Evolutionary conservation across 2,888 invertebrate genomes (phyloP), one percentile per base, ranked within the genome.

Genomic region (Formica aserva): DNA sequence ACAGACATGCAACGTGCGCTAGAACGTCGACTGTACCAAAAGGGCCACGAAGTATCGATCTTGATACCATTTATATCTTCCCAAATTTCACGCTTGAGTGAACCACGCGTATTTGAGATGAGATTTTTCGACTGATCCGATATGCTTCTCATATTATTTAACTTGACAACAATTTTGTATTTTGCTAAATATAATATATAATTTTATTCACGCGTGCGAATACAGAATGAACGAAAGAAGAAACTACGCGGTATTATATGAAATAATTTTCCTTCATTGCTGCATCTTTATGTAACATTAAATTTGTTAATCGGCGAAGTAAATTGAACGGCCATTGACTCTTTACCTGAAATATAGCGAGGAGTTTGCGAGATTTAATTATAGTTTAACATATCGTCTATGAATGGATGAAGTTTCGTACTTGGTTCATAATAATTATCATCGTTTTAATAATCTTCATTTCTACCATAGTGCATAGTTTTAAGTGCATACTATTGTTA

Each of bases 1-100:
- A 29, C 38, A 71, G 13, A 60, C 71, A 45, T 32, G 45, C 60
- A 78, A 76, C 13, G 41, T 1, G 32, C 8, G 13, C 26, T 35
- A 71, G 60, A 71, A 32, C 18, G 57, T 22, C 57, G 41, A 67
- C 32, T 41, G 1, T 9, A 5, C 22, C 15, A 45, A 57, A 60
- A 78, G 11, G 22, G 13, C 13, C 75, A 41, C 18, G 22, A 65
- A 13, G 32, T 74, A 45, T 76, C 76, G 82, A 81, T 81, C 82
- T 80, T 57, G 76, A 35, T 38, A 57, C 76, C 69, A 86, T 86
- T 82, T 86, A 72, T 82, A 11, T 65, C n/a, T 71, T 75, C 29
- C 48, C 41, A 48, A 52, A 9, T 45, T 65, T 65, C 35, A 65
- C 60, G 38, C 38, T 52, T 6, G 32, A 32, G 8, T n/a, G 48